Conservation (phyloP, 2,113 vertebrate species). For the Greenwoodochromis staneri region DNA sequence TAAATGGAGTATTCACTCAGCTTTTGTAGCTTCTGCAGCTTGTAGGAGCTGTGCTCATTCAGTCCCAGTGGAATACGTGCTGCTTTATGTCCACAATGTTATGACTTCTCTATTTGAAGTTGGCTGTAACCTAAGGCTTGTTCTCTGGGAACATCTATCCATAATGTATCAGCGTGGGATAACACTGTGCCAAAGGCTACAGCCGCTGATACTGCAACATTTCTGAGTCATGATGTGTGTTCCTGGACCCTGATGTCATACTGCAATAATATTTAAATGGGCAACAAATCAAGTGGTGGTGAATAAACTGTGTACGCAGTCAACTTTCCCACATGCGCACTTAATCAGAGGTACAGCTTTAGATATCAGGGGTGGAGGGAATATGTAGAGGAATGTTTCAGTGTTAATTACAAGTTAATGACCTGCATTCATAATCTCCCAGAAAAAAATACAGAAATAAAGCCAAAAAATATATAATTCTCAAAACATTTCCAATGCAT, state of each 20-base stretch:
- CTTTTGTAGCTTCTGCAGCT: background rate
- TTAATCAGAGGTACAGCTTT: background rate
- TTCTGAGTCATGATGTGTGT: slow-evolving; percentile 8
- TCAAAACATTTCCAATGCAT: background rate
- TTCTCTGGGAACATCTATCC: slow-evolving; percentile 21
- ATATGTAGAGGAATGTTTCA: background rate
- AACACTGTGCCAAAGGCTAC: background rate
- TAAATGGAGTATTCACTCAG: slow-evolving; percentile 11
- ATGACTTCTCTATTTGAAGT: background rate
- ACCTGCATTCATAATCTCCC: background rate
- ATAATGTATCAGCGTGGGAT: background rate
- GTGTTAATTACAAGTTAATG: background rate
- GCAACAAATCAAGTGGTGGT: background rate
- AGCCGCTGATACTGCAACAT: slow-evolving; percentile 25
- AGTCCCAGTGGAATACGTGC: background rate
- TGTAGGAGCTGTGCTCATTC: background rate
- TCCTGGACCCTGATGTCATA: slow-evolving; percentile 16
- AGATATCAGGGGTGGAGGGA: background rate
- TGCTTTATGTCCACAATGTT: background rate
- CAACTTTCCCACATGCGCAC: background rate
- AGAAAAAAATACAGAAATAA: background rate
- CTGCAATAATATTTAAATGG: slow-evolving; percentile 47
- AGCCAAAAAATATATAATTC: background rate
- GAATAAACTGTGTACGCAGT: background rate
- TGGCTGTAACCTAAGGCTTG: background rate